phyloP scores from a whole-genome alignment of 2,888 invertebrate genomes.

The Nasonovia ribisnigri region DNA sequence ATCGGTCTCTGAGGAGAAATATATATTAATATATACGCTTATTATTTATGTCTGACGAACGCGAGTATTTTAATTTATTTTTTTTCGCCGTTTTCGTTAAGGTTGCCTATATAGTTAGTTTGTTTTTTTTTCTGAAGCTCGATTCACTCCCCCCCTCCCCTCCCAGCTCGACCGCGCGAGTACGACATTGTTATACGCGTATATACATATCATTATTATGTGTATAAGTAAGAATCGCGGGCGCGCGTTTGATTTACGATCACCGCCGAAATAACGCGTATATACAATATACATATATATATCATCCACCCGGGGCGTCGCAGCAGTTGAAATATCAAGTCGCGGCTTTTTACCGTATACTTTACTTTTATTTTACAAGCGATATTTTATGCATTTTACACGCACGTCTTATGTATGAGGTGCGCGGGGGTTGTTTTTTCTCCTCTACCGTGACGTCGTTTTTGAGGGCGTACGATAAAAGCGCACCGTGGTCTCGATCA shows the following conservation, averaged over 20 bases:
- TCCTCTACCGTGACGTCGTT: background rate
- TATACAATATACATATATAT: background rate
- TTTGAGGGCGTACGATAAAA: conserved; percentile 26
- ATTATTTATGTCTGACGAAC: background rate
- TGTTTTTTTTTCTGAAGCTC: background rate
- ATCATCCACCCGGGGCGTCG: background rate
- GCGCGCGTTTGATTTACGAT: conserved; percentile 60
- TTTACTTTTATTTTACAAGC: background rate
- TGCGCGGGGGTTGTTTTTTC: background rate
- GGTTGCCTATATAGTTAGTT: conserved; percentile 12
- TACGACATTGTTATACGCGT: conserved; percentile 6
- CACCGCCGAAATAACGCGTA: background rate
- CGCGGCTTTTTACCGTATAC: conserved; percentile 15
- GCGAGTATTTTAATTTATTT: conserved; percentile 23
- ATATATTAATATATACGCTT: conserved; percentile 67
- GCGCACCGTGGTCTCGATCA: conserved; percentile 25
- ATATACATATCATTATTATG: conserved; percentile 20
- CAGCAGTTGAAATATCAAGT: conserved; percentile 55
- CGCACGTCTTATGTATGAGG: background rate
- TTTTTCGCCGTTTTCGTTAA: background rate
- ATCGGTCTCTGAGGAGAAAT: conserved; percentile 69
- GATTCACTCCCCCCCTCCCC: background rate
- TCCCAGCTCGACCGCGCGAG: background rate
- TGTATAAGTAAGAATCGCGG: conserved; percentile 43
- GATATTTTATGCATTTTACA: conserved; percentile 20